Base-by-base conservation (phyloP, 2,797 vertebrate genomes). In the Pantherophis alleghaniensis region DNA sequence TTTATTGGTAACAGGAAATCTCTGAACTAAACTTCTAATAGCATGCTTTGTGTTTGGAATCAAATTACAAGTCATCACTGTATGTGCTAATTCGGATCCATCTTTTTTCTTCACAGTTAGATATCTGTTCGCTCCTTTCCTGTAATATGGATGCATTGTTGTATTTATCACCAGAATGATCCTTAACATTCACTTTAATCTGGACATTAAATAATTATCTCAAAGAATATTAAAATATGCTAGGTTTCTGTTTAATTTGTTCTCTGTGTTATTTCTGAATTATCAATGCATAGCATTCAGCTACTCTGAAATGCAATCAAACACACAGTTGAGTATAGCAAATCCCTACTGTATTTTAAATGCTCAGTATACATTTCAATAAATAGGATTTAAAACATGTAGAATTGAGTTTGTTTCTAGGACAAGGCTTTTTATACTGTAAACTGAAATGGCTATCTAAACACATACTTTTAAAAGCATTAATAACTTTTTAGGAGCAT, bases 101-200 rank as follows among this genome's bases (percentile, higher is more conserved):
- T 98, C 97, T 95, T 98, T 99, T 96, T 99, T 99, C 96, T 97
- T 98, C 93, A 99, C 96, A 9, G 98, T 99, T 87, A 99, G 97
- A 93, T 97, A 99, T 94, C 99, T 98, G 94, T 95, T 97, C 88
- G 97, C 89, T 95, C 98, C 98, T 97, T 99, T 99, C 92, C 99
- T 99, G 95, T 53, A 95, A 96, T 92, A 87, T 94, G 94, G 91
- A 87, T 16, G 12, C 93, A 92, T 56, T 1, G 10, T 13, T 3
- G 56, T 69, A 92, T 92, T 83, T 61, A 18, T 12, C 89, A 55
- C 28, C 92, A 53, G 3, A 90, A 91, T 20, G 61, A 86, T n/a
- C 20, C 63, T 63, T 91, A 92, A 57, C 74, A 87, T 20, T n/a
- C 22, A 86, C 22, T 13, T 74, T 24, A 53, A 89, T 60, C 26